Percentiles rank a stretch among this genome's conserved stretches.
These are phyloP conservation scores for Dryas iulia DNA, from an alignment of 1,140 invertebrate species.

Conservation along the genomic window DNA sequence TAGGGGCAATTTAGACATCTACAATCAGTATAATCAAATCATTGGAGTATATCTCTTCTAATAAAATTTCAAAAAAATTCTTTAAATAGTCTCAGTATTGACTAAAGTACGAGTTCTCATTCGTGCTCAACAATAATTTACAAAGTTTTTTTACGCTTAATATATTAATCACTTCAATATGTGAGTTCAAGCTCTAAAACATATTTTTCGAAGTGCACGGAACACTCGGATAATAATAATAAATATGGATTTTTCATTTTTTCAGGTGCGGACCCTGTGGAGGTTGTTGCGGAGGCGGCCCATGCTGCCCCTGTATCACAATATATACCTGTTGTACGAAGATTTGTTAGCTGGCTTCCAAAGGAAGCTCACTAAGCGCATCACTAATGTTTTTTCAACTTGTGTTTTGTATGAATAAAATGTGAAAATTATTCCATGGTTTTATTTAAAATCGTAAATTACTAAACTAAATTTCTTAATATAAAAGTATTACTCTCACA, in stretches of 20 bases:
- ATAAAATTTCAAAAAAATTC: constrained; percentile 52
- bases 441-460: too few species aligned
- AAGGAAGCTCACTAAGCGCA: not conserved
- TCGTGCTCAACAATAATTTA: not conserved
- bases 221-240: too few species aligned
- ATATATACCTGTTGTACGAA: constrained; percentile 73
- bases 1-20: not conserved
- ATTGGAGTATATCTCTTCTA: constrained; percentile 38
- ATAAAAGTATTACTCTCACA: too few species aligned
- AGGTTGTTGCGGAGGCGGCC: constrained; percentile 45
- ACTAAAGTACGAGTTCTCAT: not conserved
- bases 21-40: constrained; percentile 56
- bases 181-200: too few species aligned
- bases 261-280: constrained; percentile 51
- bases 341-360: constrained; percentile 51
- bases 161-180: not conserved
- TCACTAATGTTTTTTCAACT: not conserved
- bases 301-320: constrained; percentile 60
- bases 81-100: not conserved
- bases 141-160: too few species aligned
- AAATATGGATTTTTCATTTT: too few species aligned
- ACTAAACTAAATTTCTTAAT: too few species aligned
- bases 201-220: too few species aligned
- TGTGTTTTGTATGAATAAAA: not conserved
- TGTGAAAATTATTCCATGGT: not conserved